Percentiles rank a stretch among this genome's conserved stretches.
Conservation (phyloP, 2,113 vertebrate species). For the cat (Felis catus) region DNA sequence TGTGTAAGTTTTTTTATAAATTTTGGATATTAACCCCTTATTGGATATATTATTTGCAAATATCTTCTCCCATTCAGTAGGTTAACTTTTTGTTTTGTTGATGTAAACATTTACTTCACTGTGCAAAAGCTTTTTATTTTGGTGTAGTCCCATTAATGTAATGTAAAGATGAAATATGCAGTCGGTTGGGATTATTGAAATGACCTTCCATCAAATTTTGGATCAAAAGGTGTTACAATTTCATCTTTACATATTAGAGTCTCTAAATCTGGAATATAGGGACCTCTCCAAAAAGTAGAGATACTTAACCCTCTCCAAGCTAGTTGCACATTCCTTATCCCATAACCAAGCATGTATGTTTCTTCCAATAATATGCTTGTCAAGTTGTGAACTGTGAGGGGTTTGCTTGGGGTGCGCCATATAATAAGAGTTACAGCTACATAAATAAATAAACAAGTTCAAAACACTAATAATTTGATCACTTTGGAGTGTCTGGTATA, state of each 20-base stretch:
- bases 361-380: background rate
- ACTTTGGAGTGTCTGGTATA: background rate
- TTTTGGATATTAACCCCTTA: background rate
- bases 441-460: background rate
- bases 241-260: background rate
- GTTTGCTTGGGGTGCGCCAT: background rate
- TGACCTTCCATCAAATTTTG: background rate
- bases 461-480: background rate
- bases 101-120: background rate
- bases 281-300: background rate
- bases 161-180: constrained; percentile 18
- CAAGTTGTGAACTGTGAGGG: background rate
- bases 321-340: background rate
- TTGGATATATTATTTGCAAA: background rate
- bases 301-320: background rate
- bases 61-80: background rate
- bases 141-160: background rate
- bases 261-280: background rate
- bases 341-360: background rate
- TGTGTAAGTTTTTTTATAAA: background rate
- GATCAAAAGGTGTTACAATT: background rate
- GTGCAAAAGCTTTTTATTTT: background rate
- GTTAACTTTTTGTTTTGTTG: background rate
- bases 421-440: background rate
- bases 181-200: background rate